A percentile compares a stretch with the other conserved stretches of the same genome.
Evolutionary conservation across 1,140 invertebrate species (phyloP).

Genomic region (Steinernema khuongi): DNA sequence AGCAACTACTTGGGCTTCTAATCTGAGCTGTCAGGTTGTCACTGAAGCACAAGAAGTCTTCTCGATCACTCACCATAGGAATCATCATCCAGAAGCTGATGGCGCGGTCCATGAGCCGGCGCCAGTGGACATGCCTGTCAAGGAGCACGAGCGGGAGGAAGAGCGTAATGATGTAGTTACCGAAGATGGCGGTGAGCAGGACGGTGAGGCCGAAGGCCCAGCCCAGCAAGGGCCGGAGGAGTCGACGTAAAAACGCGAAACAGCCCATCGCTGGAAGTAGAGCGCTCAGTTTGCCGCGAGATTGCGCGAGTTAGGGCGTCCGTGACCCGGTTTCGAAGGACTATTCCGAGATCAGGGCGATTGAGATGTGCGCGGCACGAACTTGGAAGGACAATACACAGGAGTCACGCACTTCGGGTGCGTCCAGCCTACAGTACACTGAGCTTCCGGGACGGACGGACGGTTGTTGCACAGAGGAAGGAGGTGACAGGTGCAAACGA

Average conservation of each 20-base stretch:
- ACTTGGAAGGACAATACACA: too few species aligned
- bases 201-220: constrained; percentile 35
- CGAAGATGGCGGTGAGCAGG: constrained; percentile 35
- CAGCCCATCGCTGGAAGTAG: not conserved
- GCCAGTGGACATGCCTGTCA: constrained; percentile 29
- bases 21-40: not conserved
- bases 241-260: not conserved
- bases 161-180: constrained; percentile 42
- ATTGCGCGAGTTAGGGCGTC: not conserved
- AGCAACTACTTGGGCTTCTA: too few species aligned
- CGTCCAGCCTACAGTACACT: too few species aligned
- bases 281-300: not conserved
- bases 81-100: constrained; percentile 43
- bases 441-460: too few species aligned
- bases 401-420: too few species aligned
- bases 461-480: too few species aligned
- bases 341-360: too few species aligned
- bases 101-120: constrained; percentile 37
- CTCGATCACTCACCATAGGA: constrained; percentile 32
- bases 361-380: too few species aligned
- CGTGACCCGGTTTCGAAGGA: not conserved
- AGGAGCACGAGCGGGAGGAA: constrained; percentile 32
- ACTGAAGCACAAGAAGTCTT: not conserved
- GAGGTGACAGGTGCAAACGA: too few species aligned
- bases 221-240: constrained; percentile 33